phyloP scores from a whole-genome alignment of 2,113 vertebrate species.

The Actenoides lindsayi region DNA sequence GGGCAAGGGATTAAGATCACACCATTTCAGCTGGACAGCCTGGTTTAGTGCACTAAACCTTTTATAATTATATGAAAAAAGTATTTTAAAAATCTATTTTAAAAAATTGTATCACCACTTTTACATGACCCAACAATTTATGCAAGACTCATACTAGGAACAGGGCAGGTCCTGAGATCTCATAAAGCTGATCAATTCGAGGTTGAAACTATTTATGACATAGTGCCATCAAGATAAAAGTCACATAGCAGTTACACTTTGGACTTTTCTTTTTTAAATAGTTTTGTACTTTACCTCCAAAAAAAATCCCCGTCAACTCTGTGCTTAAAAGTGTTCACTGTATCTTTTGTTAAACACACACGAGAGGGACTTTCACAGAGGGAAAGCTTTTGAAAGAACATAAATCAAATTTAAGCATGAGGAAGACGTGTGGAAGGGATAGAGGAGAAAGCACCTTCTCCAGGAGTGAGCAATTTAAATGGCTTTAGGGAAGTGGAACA shows the following conservation, averaged over 20 bases:
- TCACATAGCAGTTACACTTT: conserved; percentile 67
- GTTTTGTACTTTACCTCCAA: conserved; percentile 65
- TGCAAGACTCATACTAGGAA: conserved; percentile 10
- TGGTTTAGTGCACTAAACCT: not conserved
- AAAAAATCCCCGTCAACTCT: conserved; percentile 25
- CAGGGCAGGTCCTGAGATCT: conserved; percentile 14
- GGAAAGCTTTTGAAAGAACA: not conserved
- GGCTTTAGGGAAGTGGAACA: conserved; percentile 21
- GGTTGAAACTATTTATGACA: conserved; percentile 65
- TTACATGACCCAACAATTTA: not conserved
- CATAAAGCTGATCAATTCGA: conserved; percentile 73
- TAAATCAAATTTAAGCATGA: conserved; percentile 11
- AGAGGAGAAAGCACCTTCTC: not conserved
- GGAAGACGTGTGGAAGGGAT: conserved; percentile 52
- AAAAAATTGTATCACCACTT: not conserved
- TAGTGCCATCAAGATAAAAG: conserved; percentile 71
- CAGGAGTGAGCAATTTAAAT: not conserved
- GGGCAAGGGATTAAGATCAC: not conserved
- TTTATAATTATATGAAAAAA: not conserved
- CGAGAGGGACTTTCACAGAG: not conserved
- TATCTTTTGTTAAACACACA: conserved; percentile 22
- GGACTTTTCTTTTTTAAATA: conserved; percentile 55
- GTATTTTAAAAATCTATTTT: not conserved
- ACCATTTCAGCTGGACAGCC: not conserved
- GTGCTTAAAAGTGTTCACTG: not conserved